These are phyloP conservation scores for Lagria hirta DNA, from an alignment of 2,888 invertebrate species.

Conservation along the genomic window DNA sequence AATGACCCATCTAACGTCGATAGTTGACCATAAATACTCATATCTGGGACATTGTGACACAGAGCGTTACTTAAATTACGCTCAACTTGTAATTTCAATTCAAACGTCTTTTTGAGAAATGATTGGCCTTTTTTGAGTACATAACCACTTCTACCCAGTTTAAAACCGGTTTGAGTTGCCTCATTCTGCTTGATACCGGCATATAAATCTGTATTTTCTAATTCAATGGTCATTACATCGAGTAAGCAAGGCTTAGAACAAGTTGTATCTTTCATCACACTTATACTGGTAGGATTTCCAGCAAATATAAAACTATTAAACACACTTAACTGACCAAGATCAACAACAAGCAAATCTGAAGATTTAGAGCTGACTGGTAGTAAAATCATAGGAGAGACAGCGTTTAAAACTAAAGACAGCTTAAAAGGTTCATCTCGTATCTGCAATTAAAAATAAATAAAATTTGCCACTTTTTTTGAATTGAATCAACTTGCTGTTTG, in stretches of 20 bases:
- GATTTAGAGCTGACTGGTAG: conserved; percentile 83
- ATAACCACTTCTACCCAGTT: conserved; percentile 57
- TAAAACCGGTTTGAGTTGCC: conserved; percentile 37
- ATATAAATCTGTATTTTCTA: conserved; percentile 77
- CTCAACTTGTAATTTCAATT: conserved; percentile 77
- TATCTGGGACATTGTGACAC: conserved; percentile 68
- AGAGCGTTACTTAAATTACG: conserved; percentile 70
- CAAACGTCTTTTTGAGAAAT: conserved; percentile 79
- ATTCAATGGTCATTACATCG: conserved; percentile 72
- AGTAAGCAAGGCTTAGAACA: conserved; percentile 59
- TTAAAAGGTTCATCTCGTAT: conserved; percentile 52
- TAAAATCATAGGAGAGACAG: conserved; percentile 79
- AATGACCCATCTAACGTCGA: conserved; percentile 82
- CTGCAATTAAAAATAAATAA: conserved; percentile 31
- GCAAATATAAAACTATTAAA: conserved; percentile 74
- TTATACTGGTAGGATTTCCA: conserved; percentile 59
- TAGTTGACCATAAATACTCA: conserved; percentile 81
- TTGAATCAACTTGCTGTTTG: conserved; percentile 54
- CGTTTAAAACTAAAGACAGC: conserved; percentile 64
- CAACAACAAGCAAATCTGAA: conserved; percentile 74
- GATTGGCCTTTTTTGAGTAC: conserved; percentile 64
- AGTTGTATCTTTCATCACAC: conserved; percentile 48
- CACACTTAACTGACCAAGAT: conserved; percentile 76
- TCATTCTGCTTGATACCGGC: conserved; percentile 57
- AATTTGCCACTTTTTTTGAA: not conserved